Conservation (phyloP, 2,797 vertebrate genomes). For the Ispidina lecontei region DNA sequence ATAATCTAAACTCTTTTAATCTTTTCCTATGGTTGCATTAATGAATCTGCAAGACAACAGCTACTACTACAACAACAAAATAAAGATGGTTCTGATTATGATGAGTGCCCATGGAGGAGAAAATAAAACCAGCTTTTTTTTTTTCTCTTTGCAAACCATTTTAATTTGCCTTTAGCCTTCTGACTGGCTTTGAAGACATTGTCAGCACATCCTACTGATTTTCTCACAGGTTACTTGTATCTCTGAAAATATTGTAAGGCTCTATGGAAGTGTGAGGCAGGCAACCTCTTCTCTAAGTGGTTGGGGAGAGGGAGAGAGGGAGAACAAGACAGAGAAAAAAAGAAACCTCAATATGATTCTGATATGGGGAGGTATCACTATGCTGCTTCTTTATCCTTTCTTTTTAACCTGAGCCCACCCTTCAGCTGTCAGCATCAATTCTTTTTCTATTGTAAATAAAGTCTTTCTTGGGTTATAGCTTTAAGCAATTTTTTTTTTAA, state of each 20-base stretch:
- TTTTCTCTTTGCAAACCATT: background rate
- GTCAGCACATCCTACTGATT: constrained; percentile 31
- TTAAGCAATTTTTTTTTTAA: constrained; percentile 52
- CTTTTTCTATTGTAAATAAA: constrained; percentile 62
- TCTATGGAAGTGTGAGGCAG: constrained; percentile 33
- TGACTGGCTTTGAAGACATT: constrained; percentile 23
- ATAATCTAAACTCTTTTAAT: constrained; percentile 9
- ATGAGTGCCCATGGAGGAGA: background rate
- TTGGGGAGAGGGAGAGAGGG: background rate
- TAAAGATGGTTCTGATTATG: background rate
- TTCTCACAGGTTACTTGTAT: constrained; percentile 52
- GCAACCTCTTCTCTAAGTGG: constrained; percentile 38
- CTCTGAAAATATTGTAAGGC: constrained; percentile 68
- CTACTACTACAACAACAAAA: background rate
- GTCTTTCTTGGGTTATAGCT: constrained; percentile 55
- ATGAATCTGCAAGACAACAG: constrained; percentile 35
- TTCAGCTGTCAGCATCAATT: constrained; percentile 24
- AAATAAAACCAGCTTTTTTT: background rate
- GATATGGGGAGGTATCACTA: background rate
- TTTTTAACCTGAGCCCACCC: background rate
- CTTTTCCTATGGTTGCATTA: constrained; percentile 39
- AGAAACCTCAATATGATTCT: constrained; percentile 26
- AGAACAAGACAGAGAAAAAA: background rate
- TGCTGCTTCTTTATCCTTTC: background rate
- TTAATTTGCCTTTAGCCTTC: constrained; percentile 29